Evolutionary conservation across 2,888 invertebrate genomes (phyloP), one percentile per base, ranked within the genome.

Genomic region (Ectropis crepuscularia): DNA sequence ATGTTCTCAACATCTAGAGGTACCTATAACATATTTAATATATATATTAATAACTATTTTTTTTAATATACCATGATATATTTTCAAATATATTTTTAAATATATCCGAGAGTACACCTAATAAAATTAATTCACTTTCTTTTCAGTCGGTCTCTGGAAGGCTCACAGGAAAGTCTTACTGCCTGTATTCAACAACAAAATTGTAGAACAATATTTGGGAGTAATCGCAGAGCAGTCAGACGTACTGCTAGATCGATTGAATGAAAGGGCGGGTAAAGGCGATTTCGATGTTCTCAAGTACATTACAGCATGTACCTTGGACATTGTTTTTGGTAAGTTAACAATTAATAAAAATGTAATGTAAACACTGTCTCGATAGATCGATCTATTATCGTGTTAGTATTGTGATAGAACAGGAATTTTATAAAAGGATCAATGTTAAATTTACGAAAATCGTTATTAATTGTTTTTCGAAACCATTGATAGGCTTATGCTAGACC

Each of bases 101-200:
- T n/a, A 28, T 28, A 28, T 28, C 16, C 16, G 16, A 28, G 2
- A 28, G 16, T 28, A 28, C n/a, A n/a, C n/a, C n/a, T 28, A 28
- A 28, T 4, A 28, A 28, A 2, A 28, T 28, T 28, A 41, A 41
- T 10, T 41, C 7, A 0, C 5, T 16, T 41, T 51, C 10, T 48
- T 63, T 65, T 39, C 86, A 92, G 95, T 94, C 10, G 77, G 80
- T 5, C 90, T 94, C 76, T 96, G 95, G 96, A 93, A 92, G 71
- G 71, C 80, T 0, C 92, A 95, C 58, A 84, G 95, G 53, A 95
- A 94, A 85, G 85, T 95, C 38, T 83, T 96, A 45, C 92, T 94
- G 11, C 95, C 95, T 2, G 93, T 95, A 0, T 96, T 96, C 75
- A 94, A 95, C 75, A 95, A 95, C 76, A 94, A 94, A 78, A 92